Evolutionary conservation across 1,140 invertebrate genomes (phyloP), one percentile per base, ranked within the genome.

Genomic region (silkworm (Bombyx mori)): DNA sequence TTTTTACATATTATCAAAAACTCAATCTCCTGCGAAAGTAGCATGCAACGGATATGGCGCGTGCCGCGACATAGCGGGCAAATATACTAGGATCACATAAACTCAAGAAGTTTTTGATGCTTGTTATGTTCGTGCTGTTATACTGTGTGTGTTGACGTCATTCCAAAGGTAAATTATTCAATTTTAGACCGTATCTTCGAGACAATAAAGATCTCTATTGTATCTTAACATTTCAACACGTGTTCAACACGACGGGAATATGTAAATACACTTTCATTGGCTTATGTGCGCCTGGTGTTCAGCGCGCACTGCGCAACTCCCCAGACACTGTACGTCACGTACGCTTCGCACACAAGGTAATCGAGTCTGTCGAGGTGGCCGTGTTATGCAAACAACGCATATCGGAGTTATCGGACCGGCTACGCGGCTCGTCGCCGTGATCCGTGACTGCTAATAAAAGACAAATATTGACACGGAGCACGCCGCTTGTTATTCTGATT

Each of bases 291-390:
- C 83, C 82, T 66, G 74, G 82, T 86, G 67, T 52, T 59, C 79
- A 82, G 80, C 83, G 83, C 83, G 83, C 80, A 86, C 78, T 85
- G 83, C 83, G 83, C 83, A 86, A 86, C 82, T 86, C 83, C 80
- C 80, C 73, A 78, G 80, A 81, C 75, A 82, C 71, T 79, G 76
- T 71, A 79, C 77, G 81, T 81, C 77, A 77, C 18, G 42, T 46
- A 54, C 49, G 57, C 64, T 60, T 67, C 72, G 69, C 48, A 26
- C 45, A 76, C 70, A 68, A 74, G 65, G 63, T 66, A 68, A 66
- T 59, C 62, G 53, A 53, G 59, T 63, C 54, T n/a, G n/a, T n/a
- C 55, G 64, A 64, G 63, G 56, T 57, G 26, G 26, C 26, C 26
- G 26, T 35, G 55, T 63, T 68, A 69, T 68, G 67, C 63, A 69